Evolutionary conservation across 2,113 vertebrate species (phyloP), one percentile per base, ranked within the genome.

Genomic region (Trinectes maculatus): DNA sequence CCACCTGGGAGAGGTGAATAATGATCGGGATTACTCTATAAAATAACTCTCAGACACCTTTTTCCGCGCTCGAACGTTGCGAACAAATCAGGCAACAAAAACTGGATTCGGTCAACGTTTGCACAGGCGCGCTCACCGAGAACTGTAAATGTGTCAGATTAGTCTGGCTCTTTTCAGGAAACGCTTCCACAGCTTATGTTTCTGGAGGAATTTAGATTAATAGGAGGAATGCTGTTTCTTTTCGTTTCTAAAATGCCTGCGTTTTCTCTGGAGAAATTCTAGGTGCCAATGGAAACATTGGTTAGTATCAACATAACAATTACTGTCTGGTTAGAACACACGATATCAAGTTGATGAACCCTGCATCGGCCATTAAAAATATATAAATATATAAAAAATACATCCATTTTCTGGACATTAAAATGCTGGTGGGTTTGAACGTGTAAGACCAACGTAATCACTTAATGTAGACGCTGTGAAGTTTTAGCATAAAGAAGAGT

Each of bases 1-100:
- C 87, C 89, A 93, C 91, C 91, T 93, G 89, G 65, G 81, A 84
- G 79, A 85, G 67, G 88, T 89, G 84, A 91, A 80, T 89, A 85
- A 92, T 89, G 85, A 77, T 69, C 71, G 31, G 74, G 87, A 90
- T 89, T 87, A 93, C 74, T 74, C 79, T 47, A 82, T 81, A 86
- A 83, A 80, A 86, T 80, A 86, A 79, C 79, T 77, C 73, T 76
- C 65, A 74, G 79, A 81, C 77, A 84, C 82, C 82, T 22, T 82
- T n/a, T 78, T 79, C 62, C 71, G 76, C 62, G 65, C 84, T 76
- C n/a, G 8, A 64, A 70, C 71, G 25, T 44, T 25, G 73, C 40
- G 54, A 69, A 87, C 79, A 73, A 71, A 85, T 75, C 76, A 79
- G 82, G 56, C 71, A 72, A 77, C 77, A 79, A 67, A 80, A 76